These are phyloP conservation scores for Apeira syringaria DNA, from an alignment of 2,888 invertebrate genomes.

Conservation along the genomic window DNA sequence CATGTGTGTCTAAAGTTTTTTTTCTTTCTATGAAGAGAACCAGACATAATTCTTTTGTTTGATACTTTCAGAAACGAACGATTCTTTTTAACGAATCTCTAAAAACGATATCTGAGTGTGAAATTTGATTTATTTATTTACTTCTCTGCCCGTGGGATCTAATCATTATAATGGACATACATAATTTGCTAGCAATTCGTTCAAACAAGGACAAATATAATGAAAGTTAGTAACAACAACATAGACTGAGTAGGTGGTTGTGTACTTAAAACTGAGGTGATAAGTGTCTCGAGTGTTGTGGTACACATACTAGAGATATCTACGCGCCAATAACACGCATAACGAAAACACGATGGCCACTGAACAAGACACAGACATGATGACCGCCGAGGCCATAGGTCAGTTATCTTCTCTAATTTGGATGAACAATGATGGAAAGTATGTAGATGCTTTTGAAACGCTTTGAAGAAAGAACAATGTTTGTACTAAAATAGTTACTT, in stretches of 20 bases:
- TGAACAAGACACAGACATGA: constrained; percentile 63
- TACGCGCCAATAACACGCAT: constrained; percentile 15
- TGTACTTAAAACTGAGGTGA: constrained; percentile 5
- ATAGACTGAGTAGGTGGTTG: constrained; percentile 1
- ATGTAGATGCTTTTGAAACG: constrained; percentile 11
- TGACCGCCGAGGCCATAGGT: constrained; percentile 75
- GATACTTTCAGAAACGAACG: constrained; percentile 1
- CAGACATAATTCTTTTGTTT: too few species aligned
- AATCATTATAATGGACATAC: constrained; percentile 6
- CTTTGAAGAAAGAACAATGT: constrained; percentile 15
- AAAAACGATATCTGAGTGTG: background rate
- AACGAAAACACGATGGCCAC: constrained; percentile 53
- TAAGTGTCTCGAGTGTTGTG: constrained; percentile 10
- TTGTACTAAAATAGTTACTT: background rate
- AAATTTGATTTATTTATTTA: background rate
- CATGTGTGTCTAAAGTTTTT: too few species aligned
- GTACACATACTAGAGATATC: constrained; percentile 12
- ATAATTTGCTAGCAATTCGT: background rate
- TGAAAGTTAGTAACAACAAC: background rate
- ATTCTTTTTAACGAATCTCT: background rate
- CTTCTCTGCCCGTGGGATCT: background rate
- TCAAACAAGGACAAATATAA: background rate
- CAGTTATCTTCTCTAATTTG: constrained; percentile 45
- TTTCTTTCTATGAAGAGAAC: too few species aligned
- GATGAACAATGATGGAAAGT: constrained; percentile 36